Base-by-base conservation (phyloP, 2,888 invertebrate genomes). In the Carpatolechia fugitivella region DNA sequence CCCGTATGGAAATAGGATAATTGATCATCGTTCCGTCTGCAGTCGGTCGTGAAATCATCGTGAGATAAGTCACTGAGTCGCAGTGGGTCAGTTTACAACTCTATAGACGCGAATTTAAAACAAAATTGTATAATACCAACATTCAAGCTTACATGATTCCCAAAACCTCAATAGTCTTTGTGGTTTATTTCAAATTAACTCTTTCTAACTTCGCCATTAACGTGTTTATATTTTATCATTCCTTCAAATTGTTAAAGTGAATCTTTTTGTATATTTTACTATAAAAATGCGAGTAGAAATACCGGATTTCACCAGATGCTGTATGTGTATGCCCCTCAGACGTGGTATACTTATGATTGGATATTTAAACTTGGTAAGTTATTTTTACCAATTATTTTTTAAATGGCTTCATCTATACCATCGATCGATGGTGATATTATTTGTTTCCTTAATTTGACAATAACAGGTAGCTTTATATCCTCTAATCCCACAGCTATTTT, bases 301-400 rank as follows among this genome's bases (percentile, higher is more conserved):
- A 49, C 80, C 81, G 0, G 73, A 71, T 46, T 79, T 68, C 35
- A 66, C 56, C 18, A 65, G 77, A 50, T 82, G 81, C 49, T 80
- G 74, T 38, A 65, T 64, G 20, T 82, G 77, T 49, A 5, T 81
- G 0, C 82, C 82, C 2, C 53, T 80, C 13, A 65, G 82, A 7
- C 63, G 69, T 50, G 82, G 83, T 3, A 71, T 82, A 31, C 59
- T 81, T 8, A 58, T 70, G 14, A 76, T 78, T 56, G 79, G 75
- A 6, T 74, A 72, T 54, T 55, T 75, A 10, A 66, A 66, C 55
- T 58, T 76, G 69, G 76, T 76, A 60, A 64, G 74, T 70, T 44
- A 5, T 14, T 20, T 20, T 47, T 14, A 11, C 7, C n/a, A 14
- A 4, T n/a, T 30, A 13, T 30, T 31, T 10, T 30, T 52, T 30